Evolutionary conservation across 1,140 invertebrate genomes (phyloP), one percentile per base, ranked within the genome.

Genomic region (Drosophila nebulosa): DNA sequence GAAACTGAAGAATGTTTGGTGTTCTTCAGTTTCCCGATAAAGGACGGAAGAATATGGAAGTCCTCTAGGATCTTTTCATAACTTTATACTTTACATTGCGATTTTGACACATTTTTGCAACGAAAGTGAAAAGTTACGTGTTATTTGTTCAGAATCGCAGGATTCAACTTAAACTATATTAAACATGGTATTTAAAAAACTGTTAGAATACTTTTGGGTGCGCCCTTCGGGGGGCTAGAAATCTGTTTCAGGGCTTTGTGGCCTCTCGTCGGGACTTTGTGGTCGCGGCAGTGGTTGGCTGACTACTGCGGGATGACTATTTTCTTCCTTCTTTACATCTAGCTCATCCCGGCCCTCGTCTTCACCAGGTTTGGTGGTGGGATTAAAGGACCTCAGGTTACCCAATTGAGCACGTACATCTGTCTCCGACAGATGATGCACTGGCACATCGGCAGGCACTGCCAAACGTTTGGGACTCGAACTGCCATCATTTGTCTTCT

Each of bases 211-310:
- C 68, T 64, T 62, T 50, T 36, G 24, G 46, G 26, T 2, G 12
- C n/a, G 30, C 12, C 12, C 0, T 7, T 22, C 69, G 3, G 30
- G 30, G 10, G 30, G 9, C 10, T 46, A 90, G 55, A 91, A 90
- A 67, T 91, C 89, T 6, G 90, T 91, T 74, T 91, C 90, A 5
- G 90, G 90, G 59, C 90, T 91, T 57, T 89, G 80, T 10, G 90
- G 90, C 53, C 89, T 62, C 5, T 59, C 32, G 3, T 55, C 69
- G 9, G 61, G 59, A 4, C 55, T 52, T 30, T 53, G 52, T 2
- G 70, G 71, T 2, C 35, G 30, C 4, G 55, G 4, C 7, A 53
- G 16, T 6, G 69, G 36, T 14, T 69, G 70, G 3, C 6, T 56
- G 2, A 73, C 26, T 26, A 71, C 70, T 12, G 52, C 70, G 7